Percentiles rank a stretch among this genome's conserved stretches.
Evolutionary conservation across 2,888 invertebrate genomes (phyloP).

Genomic region (Ophion obscuratus): DNA sequence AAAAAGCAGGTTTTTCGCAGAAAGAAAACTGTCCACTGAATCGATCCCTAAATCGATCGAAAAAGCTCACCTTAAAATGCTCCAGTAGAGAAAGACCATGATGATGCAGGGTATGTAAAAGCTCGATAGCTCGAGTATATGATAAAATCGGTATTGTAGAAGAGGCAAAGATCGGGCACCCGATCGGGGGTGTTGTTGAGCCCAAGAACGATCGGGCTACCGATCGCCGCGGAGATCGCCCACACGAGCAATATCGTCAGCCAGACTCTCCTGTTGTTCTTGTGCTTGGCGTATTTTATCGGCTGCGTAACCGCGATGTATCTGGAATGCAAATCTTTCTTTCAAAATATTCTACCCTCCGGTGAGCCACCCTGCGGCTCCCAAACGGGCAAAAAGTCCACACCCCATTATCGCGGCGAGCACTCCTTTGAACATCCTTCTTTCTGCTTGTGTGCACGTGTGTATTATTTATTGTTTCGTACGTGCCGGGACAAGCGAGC

Average conservation of each 20-base stretch:
- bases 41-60: not conserved
- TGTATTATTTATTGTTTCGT: too few species aligned
- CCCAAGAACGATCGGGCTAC: slow-evolving; percentile 97
- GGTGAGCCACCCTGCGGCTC: too few species aligned
- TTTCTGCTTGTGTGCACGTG: too few species aligned
- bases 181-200: slow-evolving; percentile 96
- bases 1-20: too few species aligned
- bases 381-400: too few species aligned
- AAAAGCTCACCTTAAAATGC: slow-evolving; percentile 94
- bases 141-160: slow-evolving; percentile 99
- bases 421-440: too few species aligned
- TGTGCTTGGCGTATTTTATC: slow-evolving; percentile 99
- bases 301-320: slow-evolving; percentile 99
- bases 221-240: slow-evolving; percentile 97
- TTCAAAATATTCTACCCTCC: not conserved
- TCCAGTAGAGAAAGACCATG: slow-evolving; percentile 99
- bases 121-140: slow-evolving; percentile 98
- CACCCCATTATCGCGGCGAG: not conserved
- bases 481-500: too few species aligned
- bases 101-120: slow-evolving; percentile 99
- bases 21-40: too few species aligned
- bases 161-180: slow-evolving; percentile 94
- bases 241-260: slow-evolving; percentile 97
- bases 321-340: slow-evolving; percentile 86
- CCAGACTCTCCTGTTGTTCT: slow-evolving; percentile 97